phyloP scores from a whole-genome alignment of 1,140 invertebrate species.

The Tetramorium alpestre region DNA sequence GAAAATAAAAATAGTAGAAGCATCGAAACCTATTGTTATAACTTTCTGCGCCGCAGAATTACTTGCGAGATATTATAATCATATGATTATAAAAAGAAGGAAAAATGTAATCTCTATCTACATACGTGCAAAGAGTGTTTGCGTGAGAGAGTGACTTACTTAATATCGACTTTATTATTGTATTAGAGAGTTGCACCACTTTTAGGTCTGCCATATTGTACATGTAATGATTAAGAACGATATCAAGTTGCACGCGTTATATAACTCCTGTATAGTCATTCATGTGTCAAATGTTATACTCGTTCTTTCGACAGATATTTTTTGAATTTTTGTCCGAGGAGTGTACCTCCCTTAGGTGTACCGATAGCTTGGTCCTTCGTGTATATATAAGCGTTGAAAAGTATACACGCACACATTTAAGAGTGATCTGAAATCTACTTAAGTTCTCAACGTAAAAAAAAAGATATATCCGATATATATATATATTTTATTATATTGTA shows the following conservation, averaged over 20 bases:
- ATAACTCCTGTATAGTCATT: constrained; percentile 72
- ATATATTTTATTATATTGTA: constrained; percentile 64
- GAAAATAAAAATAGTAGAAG: neutral
- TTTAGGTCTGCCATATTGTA: constrained; percentile 80
- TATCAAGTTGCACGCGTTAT: constrained; percentile 71
- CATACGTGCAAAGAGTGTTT: constrained; percentile 72
- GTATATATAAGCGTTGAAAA: constrained; percentile 62
- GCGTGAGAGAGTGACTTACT: constrained; percentile 79
- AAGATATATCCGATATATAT: constrained; percentile 62
- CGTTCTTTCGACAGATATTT: constrained; percentile 65
- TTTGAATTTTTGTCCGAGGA: constrained; percentile 51
- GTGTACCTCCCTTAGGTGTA: constrained; percentile 18
- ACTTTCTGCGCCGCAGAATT: constrained; percentile 73
- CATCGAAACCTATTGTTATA: constrained; percentile 70
- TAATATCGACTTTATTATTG: constrained; percentile 73
- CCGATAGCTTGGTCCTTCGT: constrained; percentile 51
- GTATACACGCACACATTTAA: constrained; percentile 51
- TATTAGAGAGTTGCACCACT: constrained; percentile 68
- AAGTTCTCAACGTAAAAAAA: constrained; percentile 73
- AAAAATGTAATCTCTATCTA: constrained; percentile 68
- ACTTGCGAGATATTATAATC: constrained; percentile 73
- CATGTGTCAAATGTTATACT: constrained; percentile 67
- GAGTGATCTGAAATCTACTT: constrained; percentile 83
- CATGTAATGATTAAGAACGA: constrained; percentile 75
- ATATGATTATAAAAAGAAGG: constrained; percentile 69